Base-by-base conservation (phyloP, 2,797 vertebrate genomes). In the Gambusia yucatana region DNA sequence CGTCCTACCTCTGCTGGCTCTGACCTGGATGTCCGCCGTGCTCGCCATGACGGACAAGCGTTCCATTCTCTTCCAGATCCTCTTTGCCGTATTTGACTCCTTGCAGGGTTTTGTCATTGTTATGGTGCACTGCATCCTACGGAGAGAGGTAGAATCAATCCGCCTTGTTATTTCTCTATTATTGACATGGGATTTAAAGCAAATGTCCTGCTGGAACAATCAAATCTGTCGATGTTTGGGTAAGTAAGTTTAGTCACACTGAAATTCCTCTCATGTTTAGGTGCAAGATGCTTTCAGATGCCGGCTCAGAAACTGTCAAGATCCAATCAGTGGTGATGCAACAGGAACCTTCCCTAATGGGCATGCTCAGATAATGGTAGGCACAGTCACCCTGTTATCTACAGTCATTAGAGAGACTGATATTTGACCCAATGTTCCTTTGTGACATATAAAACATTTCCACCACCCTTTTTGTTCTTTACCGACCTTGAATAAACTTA, bases 21-120 rank as follows among this genome's bases (percentile, higher is more conserved):
- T 99, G 91, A 99, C 98, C 47, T 99, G 98, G 98, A 99, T 99
- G 98, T 99, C 98, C 75, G 98, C 98, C 0, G 98, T 99, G 88
- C 96, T 99, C 84, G 98, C 98, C 87, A 99, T 99, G 97, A 99
- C 98, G 59, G 98, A 99, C 96, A 99, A 99, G 94, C 97, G 98
- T 87, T 99, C 98, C 88, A 99, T 99, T 93, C 95, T 99, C 88
- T 99, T 99, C 96, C 98, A 99, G 93, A 99, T 99, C 93, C 97
- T 99, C 86, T 99, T 99, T 74, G 98, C 98, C 0, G 98, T 99
- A 86, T 99, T 99, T 92, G 98, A 99, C 95, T 99, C 98, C 20
- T 96, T 99, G 88, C 98, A 99, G 96, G 98, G 98, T 85, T 99
- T 99, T 89, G 98, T 99, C 92, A 99, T 99, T 84, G 98, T 99